A percentile compares a stretch with the other conserved stretches of the same genome.
Conservation (phyloP, 2,888 invertebrate species). For the Abrostola triplasia region DNA sequence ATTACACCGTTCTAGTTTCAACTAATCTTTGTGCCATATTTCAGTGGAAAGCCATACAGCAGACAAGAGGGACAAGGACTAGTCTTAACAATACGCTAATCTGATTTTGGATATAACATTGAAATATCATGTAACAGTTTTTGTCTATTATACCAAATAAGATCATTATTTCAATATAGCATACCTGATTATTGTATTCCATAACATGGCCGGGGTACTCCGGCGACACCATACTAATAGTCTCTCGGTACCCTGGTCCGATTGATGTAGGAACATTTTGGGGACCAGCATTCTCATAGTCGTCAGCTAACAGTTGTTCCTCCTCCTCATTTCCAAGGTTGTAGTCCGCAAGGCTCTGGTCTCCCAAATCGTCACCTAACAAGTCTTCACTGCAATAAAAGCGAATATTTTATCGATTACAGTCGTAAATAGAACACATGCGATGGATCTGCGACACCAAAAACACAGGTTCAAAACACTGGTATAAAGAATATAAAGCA, state of each 20-base stretch:
- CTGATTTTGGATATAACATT: no score
- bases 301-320: constrained; percentile 84
- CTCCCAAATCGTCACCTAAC: constrained; percentile 84
- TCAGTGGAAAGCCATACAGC: no score
- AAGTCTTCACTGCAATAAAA: constrained; percentile 83
- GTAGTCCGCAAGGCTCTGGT: constrained; percentile 84
- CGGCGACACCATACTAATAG: constrained; percentile 66
- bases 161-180: constrained; percentile 4
- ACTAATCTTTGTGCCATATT: no score
- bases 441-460: constrained; percentile 35
- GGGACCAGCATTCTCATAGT: constrained; percentile 75
- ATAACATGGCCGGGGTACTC: constrained; percentile 71
- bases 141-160: constrained; percentile 1
- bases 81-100: no score
- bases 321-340: constrained; percentile 86
- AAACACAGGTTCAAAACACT: constrained; percentile 10
- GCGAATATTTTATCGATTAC: constrained; percentile 48
- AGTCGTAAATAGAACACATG: constrained; percentile 46
- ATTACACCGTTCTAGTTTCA: no score
- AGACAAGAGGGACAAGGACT: no score
- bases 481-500: constrained; percentile 4
- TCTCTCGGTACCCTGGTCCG: constrained; percentile 64
- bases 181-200: constrained; percentile 72
- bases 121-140: no score
- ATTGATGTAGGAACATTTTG: constrained; percentile 80